Percentiles rank a stretch among this genome's conserved stretches.
These are phyloP conservation scores for Vidua macroura DNA, from an alignment of 2,113 vertebrate species.

Conservation along the genomic window DNA sequence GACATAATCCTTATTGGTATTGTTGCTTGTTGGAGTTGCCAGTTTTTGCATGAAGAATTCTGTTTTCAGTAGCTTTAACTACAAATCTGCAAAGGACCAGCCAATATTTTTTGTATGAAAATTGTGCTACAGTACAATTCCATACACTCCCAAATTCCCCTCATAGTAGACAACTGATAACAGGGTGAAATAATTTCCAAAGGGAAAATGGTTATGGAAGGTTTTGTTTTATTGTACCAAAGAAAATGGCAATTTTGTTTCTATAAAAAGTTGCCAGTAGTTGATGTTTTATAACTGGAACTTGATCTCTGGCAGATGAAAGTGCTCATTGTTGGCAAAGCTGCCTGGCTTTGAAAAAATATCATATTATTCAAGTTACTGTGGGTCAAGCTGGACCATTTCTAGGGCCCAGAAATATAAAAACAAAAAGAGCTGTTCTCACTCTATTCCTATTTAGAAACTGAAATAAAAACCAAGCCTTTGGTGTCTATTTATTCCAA, in stretches of 20 bases:
- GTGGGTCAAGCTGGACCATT: background rate
- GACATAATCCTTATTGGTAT: background rate
- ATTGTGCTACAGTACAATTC: background rate
- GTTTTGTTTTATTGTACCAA: background rate
- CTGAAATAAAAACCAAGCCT: background rate
- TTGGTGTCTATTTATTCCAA: background rate
- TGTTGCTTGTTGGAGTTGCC: background rate
- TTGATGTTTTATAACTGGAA: background rate
- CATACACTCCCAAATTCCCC: background rate
- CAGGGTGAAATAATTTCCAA: background rate
- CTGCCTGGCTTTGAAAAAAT: background rate
- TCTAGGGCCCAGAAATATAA: background rate
- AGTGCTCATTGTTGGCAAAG: background rate
- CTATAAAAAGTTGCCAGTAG: background rate
- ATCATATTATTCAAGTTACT: background rate
- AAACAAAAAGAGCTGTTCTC: background rate
- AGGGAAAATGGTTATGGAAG: background rate
- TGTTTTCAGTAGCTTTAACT: background rate
- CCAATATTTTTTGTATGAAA: background rate
- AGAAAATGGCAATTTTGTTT: background rate
- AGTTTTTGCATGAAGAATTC: background rate
- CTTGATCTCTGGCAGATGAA: background rate
- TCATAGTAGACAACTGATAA: background rate
- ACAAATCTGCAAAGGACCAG: background rate
- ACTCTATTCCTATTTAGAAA: background rate